Base-by-base conservation (phyloP, 2,888 invertebrate species). In the Rhamnusium bicolor region DNA sequence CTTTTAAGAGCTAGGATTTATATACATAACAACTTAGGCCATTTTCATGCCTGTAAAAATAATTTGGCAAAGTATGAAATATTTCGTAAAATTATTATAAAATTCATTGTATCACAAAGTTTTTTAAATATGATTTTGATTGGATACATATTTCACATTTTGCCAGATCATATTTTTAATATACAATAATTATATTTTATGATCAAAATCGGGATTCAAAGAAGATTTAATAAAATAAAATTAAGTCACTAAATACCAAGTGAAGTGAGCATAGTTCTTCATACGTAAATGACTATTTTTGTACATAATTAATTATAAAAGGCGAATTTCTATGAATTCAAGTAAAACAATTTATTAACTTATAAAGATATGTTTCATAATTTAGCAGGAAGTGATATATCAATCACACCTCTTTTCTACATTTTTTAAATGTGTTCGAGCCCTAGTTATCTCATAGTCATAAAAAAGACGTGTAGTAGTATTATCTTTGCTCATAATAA, bases 1-100 rank as follows among this genome's bases (percentile, higher is more conserved):
- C 71, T 49, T 61, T 75, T 73, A 72, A 73, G 72, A 68, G 71
- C 73, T 73, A 71, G 67, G 67, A 72, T 76, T 78, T 77, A 78
- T 79, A 53, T 79, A 79, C 79, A 79, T 75, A 79, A 79, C 79
- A 79, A 79, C 61, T 77, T 67, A 72, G 76, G 75, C 75, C 76
- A 51, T 61, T 65, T 27, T 49, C 51, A 62, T 65, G 70, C 76
- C 75, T 47, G 8, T 19, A 54, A 53, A 53, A 70, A 70, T 54
- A 70, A 63, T 46, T 1, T 46, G 61, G 40, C 32, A 46, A 47
- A 54, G 29, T 61, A 49, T 61, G 8, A 58, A 54, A 58, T 49
- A 14, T 60, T 69, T 19, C 18, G 14, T 51, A 24, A 62, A 62
- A 49, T 51, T 32, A 68, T 51, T 61, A 46, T 51, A 61, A 69